phyloP scores from a whole-genome alignment of 2,797 vertebrate genomes.

The Muscicapa comitata region DNA sequence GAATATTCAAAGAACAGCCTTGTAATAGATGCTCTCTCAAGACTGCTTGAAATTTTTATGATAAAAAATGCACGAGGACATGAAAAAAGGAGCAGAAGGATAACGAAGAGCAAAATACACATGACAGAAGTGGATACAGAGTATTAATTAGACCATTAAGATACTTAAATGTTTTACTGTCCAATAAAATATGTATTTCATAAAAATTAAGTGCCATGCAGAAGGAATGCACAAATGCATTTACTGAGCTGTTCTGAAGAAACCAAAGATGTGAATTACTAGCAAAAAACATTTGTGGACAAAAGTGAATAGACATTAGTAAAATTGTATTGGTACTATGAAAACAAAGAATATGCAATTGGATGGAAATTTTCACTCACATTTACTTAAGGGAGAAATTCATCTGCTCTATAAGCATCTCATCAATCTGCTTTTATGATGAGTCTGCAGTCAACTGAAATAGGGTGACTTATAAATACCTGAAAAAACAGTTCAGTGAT shows the following conservation, averaged over 20 bases:
- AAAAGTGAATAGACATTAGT: background rate
- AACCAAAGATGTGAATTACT: background rate
- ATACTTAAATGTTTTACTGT: conserved; percentile 41
- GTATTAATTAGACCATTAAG: conserved; percentile 62
- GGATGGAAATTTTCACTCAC: background rate
- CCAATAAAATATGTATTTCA: conserved; percentile 57
- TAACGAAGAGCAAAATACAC: conserved; percentile 16
- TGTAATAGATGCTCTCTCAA: conserved; percentile 38
- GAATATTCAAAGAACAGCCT: conserved; percentile 57
- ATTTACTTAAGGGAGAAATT: background rate
- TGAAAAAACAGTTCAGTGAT: background rate
- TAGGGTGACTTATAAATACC: background rate
- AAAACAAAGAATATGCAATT: background rate
- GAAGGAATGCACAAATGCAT: background rate
- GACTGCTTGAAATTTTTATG: conserved; percentile 16
- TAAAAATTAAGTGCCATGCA: conserved; percentile 32
- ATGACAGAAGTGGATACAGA: background rate
- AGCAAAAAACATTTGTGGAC: background rate
- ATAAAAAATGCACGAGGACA: conserved; percentile 10
- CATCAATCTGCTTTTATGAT: background rate
- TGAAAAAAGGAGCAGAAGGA: background rate
- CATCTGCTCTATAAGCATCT: background rate
- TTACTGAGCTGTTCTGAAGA: background rate
- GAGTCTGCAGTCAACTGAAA: background rate
- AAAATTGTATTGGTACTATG: background rate